phyloP scores from a whole-genome alignment of 2,113 vertebrate species.

The Symphodus melops region DNA sequence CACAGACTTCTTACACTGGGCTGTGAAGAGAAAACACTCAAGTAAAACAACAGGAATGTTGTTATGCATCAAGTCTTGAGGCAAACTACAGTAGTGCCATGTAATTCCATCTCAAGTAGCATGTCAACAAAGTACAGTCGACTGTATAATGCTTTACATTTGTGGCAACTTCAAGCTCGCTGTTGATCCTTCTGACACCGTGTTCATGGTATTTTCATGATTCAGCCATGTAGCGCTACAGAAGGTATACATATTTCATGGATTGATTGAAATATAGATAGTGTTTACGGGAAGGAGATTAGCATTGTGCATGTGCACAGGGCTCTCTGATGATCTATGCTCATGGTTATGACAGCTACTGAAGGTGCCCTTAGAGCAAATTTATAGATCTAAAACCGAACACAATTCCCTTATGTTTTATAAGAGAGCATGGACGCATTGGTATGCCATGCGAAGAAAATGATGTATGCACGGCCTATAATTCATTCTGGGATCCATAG shows the following conservation, averaged over 20 bases:
- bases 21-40: slow-evolving; percentile 19
- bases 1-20: neutral
- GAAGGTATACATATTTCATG: slow-evolving; percentile 44
- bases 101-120: slow-evolving; percentile 48
- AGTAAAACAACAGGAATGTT: neutral
- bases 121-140: slow-evolving; percentile 61
- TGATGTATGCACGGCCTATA: slow-evolving; percentile 16
- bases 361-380: slow-evolving; percentile 66
- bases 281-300: slow-evolving; percentile 51
- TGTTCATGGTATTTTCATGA: slow-evolving; percentile 36
- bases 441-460: slow-evolving; percentile 9
- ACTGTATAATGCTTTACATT: slow-evolving; percentile 49
- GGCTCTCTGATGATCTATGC: slow-evolving; percentile 54
- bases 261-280: slow-evolving; percentile 51
- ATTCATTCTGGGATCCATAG: slow-evolving; percentile 27
- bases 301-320: slow-evolving; percentile 26
- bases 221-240: slow-evolving; percentile 24
- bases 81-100: neutral
- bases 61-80: slow-evolving; percentile 16
- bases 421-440: slow-evolving; percentile 15
- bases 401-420: slow-evolving; percentile 40
- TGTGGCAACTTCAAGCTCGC: slow-evolving; percentile 46
- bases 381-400: slow-evolving; percentile 59
- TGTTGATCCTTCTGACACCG: slow-evolving; percentile 49
- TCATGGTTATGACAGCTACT: slow-evolving; percentile 35